phyloP scores from a whole-genome alignment of 2,888 invertebrate genomes.

The Drosophila affinis region DNA sequence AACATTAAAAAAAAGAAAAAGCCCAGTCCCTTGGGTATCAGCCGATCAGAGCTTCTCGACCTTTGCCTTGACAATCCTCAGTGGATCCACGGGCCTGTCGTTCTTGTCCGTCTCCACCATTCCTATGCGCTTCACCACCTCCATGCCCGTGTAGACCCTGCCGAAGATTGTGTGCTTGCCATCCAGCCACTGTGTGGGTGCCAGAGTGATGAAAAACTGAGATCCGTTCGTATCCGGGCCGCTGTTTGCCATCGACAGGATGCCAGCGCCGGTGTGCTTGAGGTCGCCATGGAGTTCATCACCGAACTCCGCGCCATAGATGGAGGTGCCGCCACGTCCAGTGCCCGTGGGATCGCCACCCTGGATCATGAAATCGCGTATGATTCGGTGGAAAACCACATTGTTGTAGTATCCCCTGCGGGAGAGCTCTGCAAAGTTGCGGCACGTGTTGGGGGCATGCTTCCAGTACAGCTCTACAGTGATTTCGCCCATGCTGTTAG shows the following conservation, averaged over 20 bases:
- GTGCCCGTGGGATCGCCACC: conserved; percentile 99
- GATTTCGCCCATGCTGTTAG: conserved; percentile 94
- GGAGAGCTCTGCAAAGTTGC: conserved; percentile 97
- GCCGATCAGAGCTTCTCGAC: conserved; percentile 79
- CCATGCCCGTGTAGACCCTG: conserved; percentile 93
- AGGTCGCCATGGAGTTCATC: conserved; percentile 97
- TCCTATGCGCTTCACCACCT: conserved; percentile 95
- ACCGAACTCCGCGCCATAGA: conserved; percentile 96
- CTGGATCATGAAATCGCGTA: conserved; percentile 96
- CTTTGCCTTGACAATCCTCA: conserved; percentile 89
- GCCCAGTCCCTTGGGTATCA: too few relatives aligned
- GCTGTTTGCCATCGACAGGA: conserved; percentile 99
- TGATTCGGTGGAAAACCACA: conserved; percentile 97
- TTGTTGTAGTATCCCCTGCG: conserved; percentile 97
- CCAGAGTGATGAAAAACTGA: conserved; percentile 98
- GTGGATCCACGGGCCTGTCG: conserved; percentile 95
- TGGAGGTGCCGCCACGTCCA: conserved; percentile 97
- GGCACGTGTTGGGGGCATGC: conserved; percentile 98
- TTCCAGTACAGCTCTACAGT: conserved; percentile 98
- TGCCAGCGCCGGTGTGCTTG: conserved; percentile 96
- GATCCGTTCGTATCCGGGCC: conserved; percentile 98
- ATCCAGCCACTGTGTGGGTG: conserved; percentile 98
- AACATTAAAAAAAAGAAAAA: conserved; percentile 1
- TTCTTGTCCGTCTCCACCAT: conserved; percentile 96
- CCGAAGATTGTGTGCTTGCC: conserved; percentile 99